Base-by-base conservation (phyloP, 2,888 invertebrate genomes). In the Andrena bucephala region DNA sequence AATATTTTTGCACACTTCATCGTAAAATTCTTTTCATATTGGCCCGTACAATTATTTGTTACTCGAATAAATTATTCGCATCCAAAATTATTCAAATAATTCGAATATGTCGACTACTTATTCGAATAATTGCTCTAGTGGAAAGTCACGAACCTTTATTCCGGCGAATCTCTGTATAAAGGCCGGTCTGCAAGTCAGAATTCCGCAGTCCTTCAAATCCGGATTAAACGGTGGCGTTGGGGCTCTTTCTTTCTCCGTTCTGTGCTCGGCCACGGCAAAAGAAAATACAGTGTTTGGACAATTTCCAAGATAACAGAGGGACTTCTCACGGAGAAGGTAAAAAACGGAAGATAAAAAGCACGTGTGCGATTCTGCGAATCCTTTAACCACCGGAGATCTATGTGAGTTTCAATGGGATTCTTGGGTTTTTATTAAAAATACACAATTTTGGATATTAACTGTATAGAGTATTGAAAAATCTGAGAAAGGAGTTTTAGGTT, bases 141-240 rank as follows among this genome's bases (percentile, higher is more conserved):
- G 29, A 16, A 31, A 48, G 13, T 36, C 50, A 63, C 94, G 93
- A 94, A 97, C 97, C 96, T 98, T 98, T 93, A 98, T 98, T 94
- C 97, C 97, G 93, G 98, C 98, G 95, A 97, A 98, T 93, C 96
- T 95, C 95, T 98, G 98, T 92, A 98, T 96, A 94, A 97, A 97
- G 90, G 96, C 95, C 91, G 98, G 98, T 92, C 98, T 96, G 95
- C 97, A 98, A 89, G 96, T 96, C 76, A 98, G 95, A 92, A 98
- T 97, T 89, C 98, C 98, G 95, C 98, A 98, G 94, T 98, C 98
- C 94, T 96, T 96, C 92, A 96, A 95, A 94, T 97, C 96, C 94
- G 94, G 94, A 92, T 93, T 93, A 65, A 94, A 91, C 54, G 93
- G 93, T 67, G 94, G 93, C 74, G 94, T 93, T 74, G 93, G 92